These are phyloP conservation scores for Puffinus mauretanicus DNA, from an alignment of 2,113 vertebrate species.

Conservation along the genomic window DNA sequence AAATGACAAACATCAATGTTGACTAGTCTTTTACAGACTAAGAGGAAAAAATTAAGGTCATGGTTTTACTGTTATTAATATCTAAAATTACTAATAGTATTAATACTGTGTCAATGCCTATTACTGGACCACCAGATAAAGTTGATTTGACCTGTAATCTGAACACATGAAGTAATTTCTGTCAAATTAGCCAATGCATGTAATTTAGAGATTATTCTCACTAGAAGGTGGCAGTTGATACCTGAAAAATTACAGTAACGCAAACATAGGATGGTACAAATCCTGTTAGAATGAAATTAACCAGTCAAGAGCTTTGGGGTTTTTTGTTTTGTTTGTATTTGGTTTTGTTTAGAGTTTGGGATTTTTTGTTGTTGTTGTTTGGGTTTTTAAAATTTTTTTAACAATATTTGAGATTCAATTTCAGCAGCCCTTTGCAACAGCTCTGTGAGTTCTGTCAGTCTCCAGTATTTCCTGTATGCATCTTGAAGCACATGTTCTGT, in stretches of 20 bases:
- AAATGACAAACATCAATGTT: not conserved
- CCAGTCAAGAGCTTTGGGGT: accelerated
- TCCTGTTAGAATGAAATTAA: not conserved
- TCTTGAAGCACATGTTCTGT: not conserved
- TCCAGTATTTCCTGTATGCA: not conserved
- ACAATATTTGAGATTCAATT: not conserved
- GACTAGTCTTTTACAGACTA: not conserved
- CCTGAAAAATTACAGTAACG: not conserved
- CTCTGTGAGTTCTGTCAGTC: not conserved
- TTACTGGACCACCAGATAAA: not conserved
- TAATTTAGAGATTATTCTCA: accelerated
- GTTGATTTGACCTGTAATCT: not conserved
- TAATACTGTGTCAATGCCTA: not conserved
- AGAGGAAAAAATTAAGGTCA: not conserved
- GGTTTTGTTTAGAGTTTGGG: not conserved
- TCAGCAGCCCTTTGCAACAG: not conserved
- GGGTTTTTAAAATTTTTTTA: not conserved
- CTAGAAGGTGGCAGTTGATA: not conserved
- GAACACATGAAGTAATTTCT: not conserved
- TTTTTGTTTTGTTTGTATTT: not conserved
- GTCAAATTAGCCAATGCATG: accelerated
- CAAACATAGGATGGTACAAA: not conserved
- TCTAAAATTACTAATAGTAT: not conserved
- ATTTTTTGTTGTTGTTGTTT: not conserved
- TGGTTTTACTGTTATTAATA: not conserved